Evolutionary conservation across 2,888 invertebrate genomes (phyloP).

Genomic region (Hypercompe scribonia): DNA sequence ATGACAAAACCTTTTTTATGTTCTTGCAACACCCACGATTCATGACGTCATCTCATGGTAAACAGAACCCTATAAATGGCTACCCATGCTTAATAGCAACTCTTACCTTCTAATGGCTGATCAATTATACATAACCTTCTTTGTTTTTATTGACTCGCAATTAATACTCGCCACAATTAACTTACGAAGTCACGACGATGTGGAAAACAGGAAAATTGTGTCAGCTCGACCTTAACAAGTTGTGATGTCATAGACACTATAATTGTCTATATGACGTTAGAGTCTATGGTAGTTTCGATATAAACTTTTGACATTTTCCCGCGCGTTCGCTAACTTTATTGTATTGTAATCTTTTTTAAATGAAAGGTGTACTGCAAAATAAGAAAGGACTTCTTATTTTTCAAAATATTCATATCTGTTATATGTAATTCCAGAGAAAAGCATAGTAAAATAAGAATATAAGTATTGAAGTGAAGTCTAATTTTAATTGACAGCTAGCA

Average conservation of each 20-base stretch:
- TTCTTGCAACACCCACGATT: no score
- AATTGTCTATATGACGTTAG: neutral
- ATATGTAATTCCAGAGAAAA: no score
- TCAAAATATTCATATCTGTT: no score
- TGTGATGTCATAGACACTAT: neutral
- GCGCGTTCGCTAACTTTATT: neutral
- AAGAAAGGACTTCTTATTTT: no score
- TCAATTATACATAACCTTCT: conserved; percentile 39
- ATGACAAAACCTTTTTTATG: no score
- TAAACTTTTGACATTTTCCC: neutral
- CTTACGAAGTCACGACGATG: conserved; percentile 14
- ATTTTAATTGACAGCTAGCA: no score
- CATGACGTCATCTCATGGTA: no score
- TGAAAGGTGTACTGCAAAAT: no score
- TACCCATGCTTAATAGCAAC: conserved; percentile 12
- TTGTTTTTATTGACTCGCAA: conserved; percentile 26
- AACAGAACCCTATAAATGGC: neutral
- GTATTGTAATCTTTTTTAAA: neutral
- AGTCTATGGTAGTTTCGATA: neutral
- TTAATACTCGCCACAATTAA: conserved; percentile 1
- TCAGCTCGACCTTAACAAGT: conserved; percentile 5
- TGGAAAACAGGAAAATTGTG: conserved; percentile 23
- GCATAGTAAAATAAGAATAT: no score
- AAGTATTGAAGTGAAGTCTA: no score
- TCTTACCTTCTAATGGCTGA: conserved; percentile 26